Evolutionary conservation across 2,888 invertebrate genomes (phyloP), one percentile per base, ranked within the genome.

Genomic region (Drosophila nr. perissopoda): DNA sequence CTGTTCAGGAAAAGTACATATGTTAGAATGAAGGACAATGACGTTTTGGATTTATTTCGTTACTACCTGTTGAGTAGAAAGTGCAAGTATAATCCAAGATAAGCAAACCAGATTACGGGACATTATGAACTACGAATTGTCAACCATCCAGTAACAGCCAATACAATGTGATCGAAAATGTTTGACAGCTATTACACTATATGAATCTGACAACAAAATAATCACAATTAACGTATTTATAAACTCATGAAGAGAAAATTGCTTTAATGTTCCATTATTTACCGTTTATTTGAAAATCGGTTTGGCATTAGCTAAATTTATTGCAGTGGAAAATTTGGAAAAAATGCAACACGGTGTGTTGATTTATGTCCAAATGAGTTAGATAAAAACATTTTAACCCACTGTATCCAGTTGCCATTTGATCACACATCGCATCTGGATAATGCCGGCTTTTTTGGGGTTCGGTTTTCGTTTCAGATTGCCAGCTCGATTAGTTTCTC

Each of bases 371-470:
- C 5, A 31, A 21, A 31, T n/a, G 1, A 40, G n/a, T 16, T 21
- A 11, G 8, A 31, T n/a, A 10, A 2, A 33, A 54, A 33, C 6
- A 27, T 25, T 25, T 34, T 62, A n/a, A 27, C 18, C 62, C 61
- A 79, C 61, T 65, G 57, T 64, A 36, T 61, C n/a, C 38, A n/a
- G 21, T 68, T 63, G 58, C 33, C 60, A 74, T 64, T 77, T 58
- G 56, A 62, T 63, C 62, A 52, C 31, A 57, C 48, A 48, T 29
- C 36, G 29, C 13, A 56, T 34, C 40, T 48, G 42, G 69, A 46
- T 67, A 66, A 57, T 74, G 82, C 38, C 60, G 54, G 62, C 48
- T 57, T 79, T 83, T 70, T 48, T 29, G 36, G 42, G 67, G 16
- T 25, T 21, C 27, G 34, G 13, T 27, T 64, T 67, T 70, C 18